Conservation (phyloP, 2,113 vertebrate genomes). For the rat (Rattus norvegicus) region GRCr8 NC_086027.1:98754001-98754500, state of each 20-base stretch:
- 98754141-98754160: not conserved
- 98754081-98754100: not conserved
- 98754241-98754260: not conserved
- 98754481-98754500: not conserved
- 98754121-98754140: not conserved
- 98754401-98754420: not conserved
- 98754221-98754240: not conserved
- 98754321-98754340: not conserved
- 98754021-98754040: not conserved
- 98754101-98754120: not conserved
- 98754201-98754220: no score
- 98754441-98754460: not conserved
- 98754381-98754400: no score
- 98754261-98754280: not conserved
- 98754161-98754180: not conserved
- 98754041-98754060: not conserved
- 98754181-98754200: no score
- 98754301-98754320: not conserved
- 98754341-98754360: not conserved
- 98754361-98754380: not conserved
- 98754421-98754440: not conserved
- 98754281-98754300: not conserved
- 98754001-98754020: not conserved
- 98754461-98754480: not conserved
- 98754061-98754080: not conserved